Evolutionary conservation across 2,113 vertebrate species (phyloP), one percentile per base, ranked within the genome.

Genomic region (Lagopus leucura): DNA sequence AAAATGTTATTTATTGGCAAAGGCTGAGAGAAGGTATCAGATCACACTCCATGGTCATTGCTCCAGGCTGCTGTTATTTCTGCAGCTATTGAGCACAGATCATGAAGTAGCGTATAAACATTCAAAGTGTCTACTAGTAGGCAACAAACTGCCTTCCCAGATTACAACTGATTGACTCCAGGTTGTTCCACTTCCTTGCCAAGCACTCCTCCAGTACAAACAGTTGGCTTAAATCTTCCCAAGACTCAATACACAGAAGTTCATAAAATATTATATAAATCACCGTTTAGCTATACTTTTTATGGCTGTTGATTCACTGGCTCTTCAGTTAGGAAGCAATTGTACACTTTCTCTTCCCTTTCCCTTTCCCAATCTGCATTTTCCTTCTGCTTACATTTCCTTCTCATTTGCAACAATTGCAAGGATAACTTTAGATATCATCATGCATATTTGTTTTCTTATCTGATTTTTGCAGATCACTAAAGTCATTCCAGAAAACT

Each of bases 51-150:
- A 47, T 82, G 42, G 47, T 86, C 32, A 21, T 65, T 93, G 82
- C 93, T 90, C 13, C 28, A 91, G 91, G 94, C 52, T 85, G 52
- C 55, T 86, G 72, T 71, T 78, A 78, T 81, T 88, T 93, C 57
- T n/a, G n/a, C 43, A 48, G 52, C 54, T 86, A 30, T 27, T 82
- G 80, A 93, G 76, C 21, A 72, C 11, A 58, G 48, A 64, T 54
- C 48, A 71, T 63, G 70, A 75, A 93, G 73, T 21, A 71, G 38
- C 36, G 42, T 52, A 78, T 86, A 66, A 94, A 48, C 19, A 52
- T 48, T 54, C 38, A 75, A 76, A 91, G 24, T n/a, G 45, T 32
- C 58, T 67, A 81, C 75, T 72, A 77, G 52, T 28, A 77, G 43
- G 61, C 83, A 36, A 92, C 38, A 83, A 96, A 91, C 22, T 86